A percentile compares a stretch with the other conserved stretches of the same genome.
Conservation (phyloP, 1,140 invertebrate genomes). For the Dinoponera quadriceps region DNA sequence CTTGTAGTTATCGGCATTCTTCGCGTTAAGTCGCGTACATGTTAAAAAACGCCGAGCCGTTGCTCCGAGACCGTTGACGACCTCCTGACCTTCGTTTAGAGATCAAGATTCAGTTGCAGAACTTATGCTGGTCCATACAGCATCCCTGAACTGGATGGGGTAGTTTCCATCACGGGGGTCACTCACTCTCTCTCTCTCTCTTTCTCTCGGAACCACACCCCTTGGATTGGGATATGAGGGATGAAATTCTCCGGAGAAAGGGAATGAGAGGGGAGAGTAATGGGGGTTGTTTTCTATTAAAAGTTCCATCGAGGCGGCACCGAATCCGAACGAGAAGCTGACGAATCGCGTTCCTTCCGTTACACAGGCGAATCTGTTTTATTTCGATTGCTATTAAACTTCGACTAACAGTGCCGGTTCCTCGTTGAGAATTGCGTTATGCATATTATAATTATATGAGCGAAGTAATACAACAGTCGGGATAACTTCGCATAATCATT, state of each 20-base stretch:
- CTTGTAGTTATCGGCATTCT: no score
- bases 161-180: conserved; percentile 69
- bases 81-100: conserved; percentile 66
- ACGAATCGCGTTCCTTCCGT: conserved; percentile 19
- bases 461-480: neutral
- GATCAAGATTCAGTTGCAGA: conserved; percentile 76
- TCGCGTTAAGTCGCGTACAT: neutral
- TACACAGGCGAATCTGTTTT: neutral
- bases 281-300: conserved; percentile 70
- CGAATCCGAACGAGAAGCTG: conserved; percentile 24
- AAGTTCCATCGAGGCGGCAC: conserved; percentile 51
- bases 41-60: conserved; percentile 60
- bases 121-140: conserved; percentile 78
- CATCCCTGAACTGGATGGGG: conserved; percentile 82
- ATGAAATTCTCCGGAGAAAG: conserved; percentile 66
- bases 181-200: conserved; percentile 57
- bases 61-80: conserved; percentile 73
- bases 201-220: conserved; percentile 53
- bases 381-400: conserved; percentile 16
- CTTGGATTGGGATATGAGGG: conserved; percentile 62
- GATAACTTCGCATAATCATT: neutral
- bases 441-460: neutral
- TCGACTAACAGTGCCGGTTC: neutral
- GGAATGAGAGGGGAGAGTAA: conserved; percentile 44
- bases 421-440: neutral